Conservation (phyloP, 2,888 invertebrate species). For the Choreutis nemorana region DNA sequence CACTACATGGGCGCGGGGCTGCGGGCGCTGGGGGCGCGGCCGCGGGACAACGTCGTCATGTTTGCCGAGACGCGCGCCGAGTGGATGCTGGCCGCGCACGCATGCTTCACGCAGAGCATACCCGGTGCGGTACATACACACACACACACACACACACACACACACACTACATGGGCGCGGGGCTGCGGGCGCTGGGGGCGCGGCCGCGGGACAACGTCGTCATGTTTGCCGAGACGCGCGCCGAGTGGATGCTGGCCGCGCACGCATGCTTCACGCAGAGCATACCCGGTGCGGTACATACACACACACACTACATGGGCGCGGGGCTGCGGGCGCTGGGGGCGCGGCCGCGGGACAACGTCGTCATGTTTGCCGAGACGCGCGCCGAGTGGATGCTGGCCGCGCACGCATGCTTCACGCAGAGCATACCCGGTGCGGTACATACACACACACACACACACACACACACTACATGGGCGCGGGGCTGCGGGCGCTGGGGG, state of each 20-base stretch:
- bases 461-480: conserved; percentile 24
- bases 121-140: conserved; percentile 56
- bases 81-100: conserved; percentile 91
- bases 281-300: conserved; percentile 71
- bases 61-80: conserved; percentile 94
- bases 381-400: conserved; percentile 98
- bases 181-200: conserved; percentile 82
- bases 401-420: conserved; percentile 95
- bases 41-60: conserved; percentile 77
- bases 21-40: conserved; percentile 72
- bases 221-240: conserved; percentile 96
- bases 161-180: conserved; percentile 36
- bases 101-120: conserved; percentile 86
- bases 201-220: conserved; percentile 79
- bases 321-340: conserved; percentile 86
- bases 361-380: conserved; percentile 97
- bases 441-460: neutral
- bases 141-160: neutral
- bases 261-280: conserved; percentile 96
- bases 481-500: conserved; percentile 95
- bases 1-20: no score
- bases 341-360: conserved; percentile 73
- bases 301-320: conserved; percentile 72
- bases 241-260: conserved; percentile 97
- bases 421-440: conserved; percentile 79